phyloP scores from a whole-genome alignment of 2,888 invertebrate genomes.

The Drosophila mimica region DNA sequence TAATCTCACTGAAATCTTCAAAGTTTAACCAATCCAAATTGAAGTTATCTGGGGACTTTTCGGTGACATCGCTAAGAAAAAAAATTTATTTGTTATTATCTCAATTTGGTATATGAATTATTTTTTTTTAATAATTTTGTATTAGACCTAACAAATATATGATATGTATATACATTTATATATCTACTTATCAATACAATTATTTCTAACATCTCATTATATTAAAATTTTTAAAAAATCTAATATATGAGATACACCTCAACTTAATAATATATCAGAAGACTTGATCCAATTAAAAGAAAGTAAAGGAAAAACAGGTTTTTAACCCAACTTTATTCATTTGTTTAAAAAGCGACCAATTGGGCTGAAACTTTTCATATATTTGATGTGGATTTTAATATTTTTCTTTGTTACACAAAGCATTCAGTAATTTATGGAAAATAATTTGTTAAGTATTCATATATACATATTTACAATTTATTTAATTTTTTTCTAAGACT shows the following conservation, averaged over 20 bases:
- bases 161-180: background rate
- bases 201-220: background rate
- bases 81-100: background rate
- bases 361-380: background rate
- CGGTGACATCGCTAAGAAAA: background rate
- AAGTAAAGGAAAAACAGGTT: background rate
- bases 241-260: background rate
- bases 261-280: background rate
- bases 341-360: background rate
- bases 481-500: background rate
- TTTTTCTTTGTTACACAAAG: background rate
- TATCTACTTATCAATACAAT: background rate
- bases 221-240: background rate
- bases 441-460: background rate
- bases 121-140: background rate
- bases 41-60: background rate
- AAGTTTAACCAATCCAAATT: slow-evolving; percentile 45
- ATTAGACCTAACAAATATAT: background rate
- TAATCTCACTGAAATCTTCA: slow-evolving; percentile 41
- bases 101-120: background rate
- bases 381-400: background rate
- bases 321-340: background rate
- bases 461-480: background rate
- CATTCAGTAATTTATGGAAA: background rate
- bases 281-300: background rate